Evolutionary conservation across 2,797 vertebrate genomes (phyloP).

Genomic region (Pelobates cultripes): DNA sequence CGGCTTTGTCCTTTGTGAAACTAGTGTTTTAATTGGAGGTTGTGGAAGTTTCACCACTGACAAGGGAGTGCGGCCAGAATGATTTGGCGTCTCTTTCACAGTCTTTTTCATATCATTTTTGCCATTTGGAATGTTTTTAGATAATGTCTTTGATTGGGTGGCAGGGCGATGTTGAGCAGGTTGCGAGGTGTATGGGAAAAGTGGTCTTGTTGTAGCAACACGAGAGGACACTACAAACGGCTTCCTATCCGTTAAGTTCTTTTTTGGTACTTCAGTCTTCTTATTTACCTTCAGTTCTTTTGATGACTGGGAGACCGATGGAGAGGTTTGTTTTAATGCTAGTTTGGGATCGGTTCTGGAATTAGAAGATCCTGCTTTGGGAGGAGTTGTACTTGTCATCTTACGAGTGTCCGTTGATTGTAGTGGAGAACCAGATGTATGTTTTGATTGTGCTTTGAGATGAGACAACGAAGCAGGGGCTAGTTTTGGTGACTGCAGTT

Average conservation of each 20-base stretch:
- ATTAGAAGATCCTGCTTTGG: constrained; percentile 61
- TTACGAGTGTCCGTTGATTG: constrained; percentile 67
- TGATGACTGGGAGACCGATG: neutral
- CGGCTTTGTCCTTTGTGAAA: constrained; percentile 52
- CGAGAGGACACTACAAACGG: constrained; percentile 59
- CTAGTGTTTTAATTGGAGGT: constrained; percentile 61
- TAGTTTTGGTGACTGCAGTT: constrained; percentile 44
- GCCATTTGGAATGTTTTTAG: neutral
- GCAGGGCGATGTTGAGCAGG: constrained; percentile 46
- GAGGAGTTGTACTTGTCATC: constrained; percentile 61
- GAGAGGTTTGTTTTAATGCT: constrained; percentile 55
- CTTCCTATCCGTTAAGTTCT: constrained; percentile 56
- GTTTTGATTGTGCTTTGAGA: constrained; percentile 20
- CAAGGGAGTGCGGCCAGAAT: constrained; percentile 65
- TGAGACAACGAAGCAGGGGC: neutral
- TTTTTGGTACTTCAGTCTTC: constrained; percentile 59
- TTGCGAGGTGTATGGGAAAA: neutral
- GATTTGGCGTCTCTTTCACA: constrained; percentile 10
- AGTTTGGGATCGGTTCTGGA: constrained; percentile 53
- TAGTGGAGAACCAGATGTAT: constrained; percentile 42
- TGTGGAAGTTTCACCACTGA: constrained; percentile 74
- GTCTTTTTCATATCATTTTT: constrained; percentile 3
- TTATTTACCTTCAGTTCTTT: constrained; percentile 25
- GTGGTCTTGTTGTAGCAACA: constrained; percentile 53
- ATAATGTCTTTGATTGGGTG: constrained; percentile 32